These are phyloP conservation scores for Otolemur crassicaudatus DNA, from an alignment of 2,797 vertebrate species.

Conservation along the genomic window DNA sequence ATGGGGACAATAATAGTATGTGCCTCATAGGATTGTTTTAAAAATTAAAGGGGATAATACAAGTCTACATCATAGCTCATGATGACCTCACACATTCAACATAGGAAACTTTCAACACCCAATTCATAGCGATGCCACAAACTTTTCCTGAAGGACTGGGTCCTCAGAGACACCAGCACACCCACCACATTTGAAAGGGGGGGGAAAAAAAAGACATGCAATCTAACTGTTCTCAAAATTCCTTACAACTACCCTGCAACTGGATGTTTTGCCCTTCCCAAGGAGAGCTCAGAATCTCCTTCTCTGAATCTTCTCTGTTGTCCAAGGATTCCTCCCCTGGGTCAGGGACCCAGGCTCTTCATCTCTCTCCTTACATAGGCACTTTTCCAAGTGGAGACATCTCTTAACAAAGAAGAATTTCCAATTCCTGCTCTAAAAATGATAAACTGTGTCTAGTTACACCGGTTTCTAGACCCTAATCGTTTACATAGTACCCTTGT, in stretches of 20 bases:
- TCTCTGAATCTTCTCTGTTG: background rate
- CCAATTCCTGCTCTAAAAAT: background rate
- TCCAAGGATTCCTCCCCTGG: background rate
- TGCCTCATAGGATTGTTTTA: background rate
- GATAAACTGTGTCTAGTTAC: background rate
- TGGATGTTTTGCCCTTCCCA: background rate
- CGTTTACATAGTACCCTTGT: background rate
- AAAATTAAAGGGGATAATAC: background rate
- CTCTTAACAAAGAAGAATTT: background rate
- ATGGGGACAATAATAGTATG: background rate
- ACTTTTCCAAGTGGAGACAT: background rate
- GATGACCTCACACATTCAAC: background rate
- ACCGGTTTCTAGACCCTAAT: background rate
- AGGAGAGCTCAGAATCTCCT: background rate
- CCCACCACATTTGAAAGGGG: background rate
- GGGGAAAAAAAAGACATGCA: too few relatives aligned
- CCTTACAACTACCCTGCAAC: background rate
- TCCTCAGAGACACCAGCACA: background rate
- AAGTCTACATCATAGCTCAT: background rate
- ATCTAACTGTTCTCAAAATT: background rate
- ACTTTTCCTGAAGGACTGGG: background rate
- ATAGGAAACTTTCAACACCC: background rate
- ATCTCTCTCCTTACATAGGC: background rate
- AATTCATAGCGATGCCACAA: background rate
- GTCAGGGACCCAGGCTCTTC: background rate